Base-by-base conservation (phyloP, 1,140 invertebrate genomes). In the Asbolus verrucosus region DNA sequence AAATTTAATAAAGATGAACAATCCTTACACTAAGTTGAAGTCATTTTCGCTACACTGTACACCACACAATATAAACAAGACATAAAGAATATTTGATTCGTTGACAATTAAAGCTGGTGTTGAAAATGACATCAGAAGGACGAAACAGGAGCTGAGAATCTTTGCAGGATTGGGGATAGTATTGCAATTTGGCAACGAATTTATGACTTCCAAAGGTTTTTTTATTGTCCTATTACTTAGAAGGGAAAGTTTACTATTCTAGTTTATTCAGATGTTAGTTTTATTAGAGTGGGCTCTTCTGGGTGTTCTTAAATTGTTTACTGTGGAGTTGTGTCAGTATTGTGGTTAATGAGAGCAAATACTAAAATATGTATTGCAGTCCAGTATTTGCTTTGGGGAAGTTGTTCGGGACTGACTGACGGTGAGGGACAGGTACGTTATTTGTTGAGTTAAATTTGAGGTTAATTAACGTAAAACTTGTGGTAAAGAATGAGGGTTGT, bases 381-480 rank as follows among this genome's bases (percentile, higher is more conserved):
- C n/a, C n/a, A n/a, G n/a, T n/a, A 43, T 43, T 43, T 43, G 15
- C 39, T 14, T 18, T 15, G 13, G 11, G 39, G 39, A n/a, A n/a
- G 33, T 27, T 38, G 33, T 38, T 43, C 9, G n/a, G n/a, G n/a
- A n/a, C n/a, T n/a, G n/a, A n/a, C n/a, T n/a, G n/a, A n/a, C n/a
- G n/a, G 39, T 14, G 3, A 36, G 33, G 19, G 27, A 9, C 2
- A 4, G 50, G 50, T 59, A 18, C 27, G 50, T 15, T 21, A 30
- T 21, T 21, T 27, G 31, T 61, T 61, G 27, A 9, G 54, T 59
- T 61, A 31, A 16, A 33, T 61, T 31, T 33, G 14, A 8, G 54
- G 19, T 61, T 61, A 61, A 61, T 61, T 61, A 61, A 31, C 30
- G 31, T 61, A 43, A 43, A 43, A 43, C 13, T 43, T 43, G 39